Conservation (phyloP, 2,797 vertebrate species). For the Falco novaeseelandiae region DNA sequence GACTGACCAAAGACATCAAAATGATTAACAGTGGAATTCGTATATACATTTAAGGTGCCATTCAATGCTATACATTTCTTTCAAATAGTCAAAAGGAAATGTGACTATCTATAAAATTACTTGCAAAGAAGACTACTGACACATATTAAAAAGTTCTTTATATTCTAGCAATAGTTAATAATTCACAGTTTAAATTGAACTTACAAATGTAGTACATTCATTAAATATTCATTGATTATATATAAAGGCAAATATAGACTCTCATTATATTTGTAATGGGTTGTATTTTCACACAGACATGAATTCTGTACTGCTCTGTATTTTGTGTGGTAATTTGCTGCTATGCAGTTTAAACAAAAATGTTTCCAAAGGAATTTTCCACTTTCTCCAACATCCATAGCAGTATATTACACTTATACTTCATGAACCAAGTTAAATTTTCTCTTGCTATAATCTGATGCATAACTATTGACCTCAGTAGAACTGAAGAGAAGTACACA, state of each 20-base stretch:
- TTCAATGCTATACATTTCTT: background rate
- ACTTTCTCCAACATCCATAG: background rate
- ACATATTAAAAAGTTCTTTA: background rate
- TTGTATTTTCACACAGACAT: background rate
- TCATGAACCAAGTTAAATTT: background rate
- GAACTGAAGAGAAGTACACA: background rate
- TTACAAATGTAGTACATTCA: background rate
- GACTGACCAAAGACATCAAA: background rate
- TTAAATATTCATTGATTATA: background rate
- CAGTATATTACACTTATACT: background rate
- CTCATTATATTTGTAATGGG: background rate
- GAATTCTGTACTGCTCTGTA: background rate
- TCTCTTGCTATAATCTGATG: background rate
- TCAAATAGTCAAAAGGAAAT: background rate
- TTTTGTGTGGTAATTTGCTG: background rate
- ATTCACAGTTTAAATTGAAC: background rate
- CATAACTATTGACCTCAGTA: background rate
- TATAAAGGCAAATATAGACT: background rate
- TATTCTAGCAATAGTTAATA: background rate
- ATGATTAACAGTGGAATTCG: background rate
- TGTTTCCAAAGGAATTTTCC: background rate
- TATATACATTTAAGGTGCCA: background rate
- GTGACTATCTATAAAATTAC: background rate
- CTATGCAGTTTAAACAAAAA: background rate
- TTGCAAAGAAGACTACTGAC: background rate